phyloP scores from a whole-genome alignment of 92 coral and sea anemone genomes.

The Parazoanthus swiftii region DNA sequence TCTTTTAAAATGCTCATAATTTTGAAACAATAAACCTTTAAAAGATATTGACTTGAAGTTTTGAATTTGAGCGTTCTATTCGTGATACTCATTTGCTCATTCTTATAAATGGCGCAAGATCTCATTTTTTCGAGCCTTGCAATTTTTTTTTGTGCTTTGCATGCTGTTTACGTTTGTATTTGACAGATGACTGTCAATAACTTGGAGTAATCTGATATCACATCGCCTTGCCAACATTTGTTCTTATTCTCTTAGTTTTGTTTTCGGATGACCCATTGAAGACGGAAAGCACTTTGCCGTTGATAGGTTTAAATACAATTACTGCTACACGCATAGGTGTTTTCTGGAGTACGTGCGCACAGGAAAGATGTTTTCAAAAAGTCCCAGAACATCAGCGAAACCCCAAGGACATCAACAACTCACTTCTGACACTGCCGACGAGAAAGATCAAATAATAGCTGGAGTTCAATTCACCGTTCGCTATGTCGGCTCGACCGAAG shows the following conservation, averaged over 20 bases:
- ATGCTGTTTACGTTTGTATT: not conserved
- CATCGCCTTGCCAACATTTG: not conserved
- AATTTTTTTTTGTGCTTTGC: too few relatives aligned
- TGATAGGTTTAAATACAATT: slow-evolving; percentile 1
- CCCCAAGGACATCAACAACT: slow-evolving; percentile 77
- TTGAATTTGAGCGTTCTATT: too few relatives aligned
- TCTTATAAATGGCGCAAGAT: too few relatives aligned
- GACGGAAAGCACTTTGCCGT: not conserved
- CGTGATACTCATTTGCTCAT: too few relatives aligned
- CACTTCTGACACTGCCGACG: slow-evolving; percentile 82
- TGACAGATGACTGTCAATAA: slow-evolving; percentile 26
- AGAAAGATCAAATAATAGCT: slow-evolving; percentile 78
- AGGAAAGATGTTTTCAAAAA: slow-evolving; percentile 65
- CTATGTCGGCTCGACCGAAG: slow-evolving; percentile 82
- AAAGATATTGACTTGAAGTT: too few relatives aligned
- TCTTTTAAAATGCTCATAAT: too few relatives aligned
- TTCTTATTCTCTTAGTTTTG: not conserved
- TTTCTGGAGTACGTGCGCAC: not conserved
- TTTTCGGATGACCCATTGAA: not conserved
- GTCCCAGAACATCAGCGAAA: slow-evolving; percentile 60
- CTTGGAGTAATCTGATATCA: not conserved
- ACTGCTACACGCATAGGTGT: not conserved
- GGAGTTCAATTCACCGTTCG: slow-evolving; percentile 78
- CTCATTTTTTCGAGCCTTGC: too few relatives aligned
- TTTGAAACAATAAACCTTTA: too few relatives aligned